phyloP scores from a whole-genome alignment of 2,797 vertebrate species.

The Vipera ursinii region DNA sequence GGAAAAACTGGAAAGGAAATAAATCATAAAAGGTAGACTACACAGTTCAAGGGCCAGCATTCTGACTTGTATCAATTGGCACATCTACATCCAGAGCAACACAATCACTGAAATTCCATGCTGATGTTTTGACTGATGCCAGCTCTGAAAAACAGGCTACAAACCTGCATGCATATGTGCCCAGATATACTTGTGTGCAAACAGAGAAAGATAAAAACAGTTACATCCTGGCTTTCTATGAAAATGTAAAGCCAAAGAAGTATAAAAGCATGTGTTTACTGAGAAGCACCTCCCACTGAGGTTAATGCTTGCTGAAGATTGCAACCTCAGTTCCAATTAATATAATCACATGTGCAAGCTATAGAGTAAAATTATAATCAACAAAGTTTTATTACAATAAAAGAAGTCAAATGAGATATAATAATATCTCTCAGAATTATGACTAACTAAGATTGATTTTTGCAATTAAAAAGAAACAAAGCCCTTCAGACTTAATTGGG shows the following conservation, averaged over 20 bases:
- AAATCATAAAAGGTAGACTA: not conserved
- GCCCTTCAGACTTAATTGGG: not conserved
- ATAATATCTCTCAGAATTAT: not conserved
- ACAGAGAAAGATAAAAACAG: not conserved
- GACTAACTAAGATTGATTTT: not conserved
- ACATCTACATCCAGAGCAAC: not conserved
- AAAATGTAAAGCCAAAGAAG: not conserved
- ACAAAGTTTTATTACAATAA: not conserved
- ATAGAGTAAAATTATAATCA: not conserved
- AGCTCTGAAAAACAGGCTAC: not conserved
- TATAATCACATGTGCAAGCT: not conserved
- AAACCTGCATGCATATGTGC: not conserved
- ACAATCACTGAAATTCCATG: not conserved
- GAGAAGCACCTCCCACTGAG: not conserved
- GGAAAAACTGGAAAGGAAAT: constrained; percentile 47
- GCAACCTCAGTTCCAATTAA: not conserved
- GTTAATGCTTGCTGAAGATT: not conserved
- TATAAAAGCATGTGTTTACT: not conserved
- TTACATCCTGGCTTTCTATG: not conserved
- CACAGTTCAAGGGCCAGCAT: constrained; percentile 24
- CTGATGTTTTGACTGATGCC: not conserved
- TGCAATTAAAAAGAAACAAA: not conserved
- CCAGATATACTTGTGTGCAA: not conserved
- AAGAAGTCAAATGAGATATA: not conserved
- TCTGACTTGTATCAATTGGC: constrained; percentile 12